Conservation (phyloP, 2,888 invertebrate genomes). For the Pollenia amentaria region DNA sequence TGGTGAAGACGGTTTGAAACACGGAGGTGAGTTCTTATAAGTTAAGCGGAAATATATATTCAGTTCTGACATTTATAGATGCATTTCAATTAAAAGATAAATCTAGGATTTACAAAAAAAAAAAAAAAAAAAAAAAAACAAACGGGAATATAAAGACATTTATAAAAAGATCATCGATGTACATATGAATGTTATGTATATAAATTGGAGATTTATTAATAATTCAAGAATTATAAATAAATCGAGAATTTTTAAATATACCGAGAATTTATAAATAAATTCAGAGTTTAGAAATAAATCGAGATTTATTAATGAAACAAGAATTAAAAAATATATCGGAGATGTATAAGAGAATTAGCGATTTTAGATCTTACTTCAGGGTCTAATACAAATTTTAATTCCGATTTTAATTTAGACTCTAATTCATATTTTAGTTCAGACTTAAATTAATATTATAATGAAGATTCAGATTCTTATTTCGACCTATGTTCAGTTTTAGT, state of each 20-base stretch:
- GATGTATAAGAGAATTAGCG: no score
- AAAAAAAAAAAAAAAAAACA: not conserved
- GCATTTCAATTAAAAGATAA: no score
- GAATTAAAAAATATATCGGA: no score
- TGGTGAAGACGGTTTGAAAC: slow-evolving; percentile 97
- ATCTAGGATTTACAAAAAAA: not conserved
- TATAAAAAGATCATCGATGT: not conserved
- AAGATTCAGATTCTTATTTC: not conserved
- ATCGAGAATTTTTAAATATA: not conserved
- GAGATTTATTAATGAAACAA: not conserved
- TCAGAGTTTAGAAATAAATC: not conserved
- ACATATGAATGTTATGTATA: no score
- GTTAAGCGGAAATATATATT: not conserved
- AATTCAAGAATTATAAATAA: no score
- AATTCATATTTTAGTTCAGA: not conserved
- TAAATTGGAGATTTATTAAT: no score
- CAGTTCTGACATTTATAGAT: no score
- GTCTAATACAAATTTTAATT: no score
- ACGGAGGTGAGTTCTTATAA: slow-evolving; percentile 85
- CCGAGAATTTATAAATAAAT: not conserved
- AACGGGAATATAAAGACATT: not conserved
- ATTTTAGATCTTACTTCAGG: no score
- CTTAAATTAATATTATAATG: not conserved
- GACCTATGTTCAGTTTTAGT: not conserved
- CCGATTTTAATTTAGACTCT: no score